Evolutionary conservation across 92 coral and sea anemone species (phyloP), one percentile per base, ranked within the genome.

Genomic region (Anthopleura xanthogrammica): DNA sequence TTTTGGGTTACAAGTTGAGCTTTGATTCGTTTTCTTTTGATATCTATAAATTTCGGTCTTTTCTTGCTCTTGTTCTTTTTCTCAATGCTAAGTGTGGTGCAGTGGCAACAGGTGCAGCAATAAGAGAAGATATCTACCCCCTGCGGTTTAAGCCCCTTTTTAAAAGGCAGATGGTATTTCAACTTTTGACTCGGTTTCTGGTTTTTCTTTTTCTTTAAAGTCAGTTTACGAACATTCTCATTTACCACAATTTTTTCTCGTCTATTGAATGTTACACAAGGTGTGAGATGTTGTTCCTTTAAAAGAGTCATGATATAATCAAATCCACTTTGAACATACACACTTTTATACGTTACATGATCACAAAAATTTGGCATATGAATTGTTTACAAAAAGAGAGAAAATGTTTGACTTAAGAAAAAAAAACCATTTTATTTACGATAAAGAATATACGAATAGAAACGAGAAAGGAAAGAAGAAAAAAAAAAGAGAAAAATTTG

Each of bases 61-160:
- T 29, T 29, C 36, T 29, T 29, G 36, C 36, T 29, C 65, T 14
- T 14, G 65, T 60, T 60, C 17, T 60, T 11, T 60, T 60, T 19
- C 22, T 60, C 20, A 14, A 60, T 60, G 20, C 17, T 14, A 14
- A 62, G 70, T 19, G 70, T 62, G 29, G 8, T 19, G 29, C 22
- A 62, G 70, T 62, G 29, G 70, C 70, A 62, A n/a, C 70, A 62
- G 70, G 70, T 62, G 10, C 70, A 62, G 70, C 24, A 62, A 62
- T 62, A 62, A 62, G 70, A 62, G 70, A 62, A 62, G 17, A 62
- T 62, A n/a, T 22, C 70, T 62, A 62, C 29, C 9, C 24, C 70
- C 9, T 19, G 70, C 17, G 70, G 29, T 62, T 62, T 62, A 6
- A 62, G 0, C 16, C 17, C 70, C 29, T 12, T 62, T 62, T 62